These are phyloP conservation scores for Laupala kohalensis DNA, from an alignment of 1,140 invertebrate species.

Conservation along the genomic window DNA sequence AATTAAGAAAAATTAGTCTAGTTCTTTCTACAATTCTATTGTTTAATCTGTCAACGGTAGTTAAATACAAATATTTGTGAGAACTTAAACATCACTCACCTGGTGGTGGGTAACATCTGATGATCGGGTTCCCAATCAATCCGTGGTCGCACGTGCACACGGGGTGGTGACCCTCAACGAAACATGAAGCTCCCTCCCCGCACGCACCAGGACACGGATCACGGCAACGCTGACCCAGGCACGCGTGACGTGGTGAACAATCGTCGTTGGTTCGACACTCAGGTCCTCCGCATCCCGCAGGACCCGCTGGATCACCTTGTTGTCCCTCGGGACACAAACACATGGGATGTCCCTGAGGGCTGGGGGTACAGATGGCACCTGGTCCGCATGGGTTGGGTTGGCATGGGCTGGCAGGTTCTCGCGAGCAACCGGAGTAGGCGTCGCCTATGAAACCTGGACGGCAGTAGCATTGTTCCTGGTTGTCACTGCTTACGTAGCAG, in stretches of 20 bases:
- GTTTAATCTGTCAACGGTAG: too few relatives aligned
- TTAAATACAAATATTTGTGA: neutral
- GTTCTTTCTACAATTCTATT: too few relatives aligned
- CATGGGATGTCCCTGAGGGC: slow-evolving; percentile 46
- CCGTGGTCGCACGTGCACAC: slow-evolving; percentile 58
- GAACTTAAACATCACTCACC: slow-evolving; percentile 21
- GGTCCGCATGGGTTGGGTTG: slow-evolving; percentile 64
- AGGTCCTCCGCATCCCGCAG: slow-evolving; percentile 52
- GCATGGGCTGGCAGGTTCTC: slow-evolving; percentile 48
- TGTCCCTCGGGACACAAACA: slow-evolving; percentile 63
- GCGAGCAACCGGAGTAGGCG: slow-evolving; percentile 55
- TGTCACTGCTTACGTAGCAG: slow-evolving; percentile 54
- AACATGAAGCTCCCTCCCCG: slow-evolving; percentile 55
- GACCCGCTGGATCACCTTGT: slow-evolving; percentile 59
- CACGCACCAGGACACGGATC: slow-evolving; percentile 72
- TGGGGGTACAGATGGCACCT: slow-evolving; percentile 54
- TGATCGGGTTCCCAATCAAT: slow-evolving; percentile 56
- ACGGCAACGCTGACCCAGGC: slow-evolving; percentile 59
- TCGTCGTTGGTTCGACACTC: slow-evolving; percentile 66
- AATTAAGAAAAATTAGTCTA: too few relatives aligned
- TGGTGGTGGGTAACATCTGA: slow-evolving; percentile 46
- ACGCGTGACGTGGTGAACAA: slow-evolving; percentile 53
- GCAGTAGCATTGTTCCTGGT: slow-evolving; percentile 65
- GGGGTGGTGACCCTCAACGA: slow-evolving; percentile 59
- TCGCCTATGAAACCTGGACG: slow-evolving; percentile 56